Evolutionary conservation across 2,888 invertebrate species (phyloP).

Genomic region (Tyria jacobaeae): DNA sequence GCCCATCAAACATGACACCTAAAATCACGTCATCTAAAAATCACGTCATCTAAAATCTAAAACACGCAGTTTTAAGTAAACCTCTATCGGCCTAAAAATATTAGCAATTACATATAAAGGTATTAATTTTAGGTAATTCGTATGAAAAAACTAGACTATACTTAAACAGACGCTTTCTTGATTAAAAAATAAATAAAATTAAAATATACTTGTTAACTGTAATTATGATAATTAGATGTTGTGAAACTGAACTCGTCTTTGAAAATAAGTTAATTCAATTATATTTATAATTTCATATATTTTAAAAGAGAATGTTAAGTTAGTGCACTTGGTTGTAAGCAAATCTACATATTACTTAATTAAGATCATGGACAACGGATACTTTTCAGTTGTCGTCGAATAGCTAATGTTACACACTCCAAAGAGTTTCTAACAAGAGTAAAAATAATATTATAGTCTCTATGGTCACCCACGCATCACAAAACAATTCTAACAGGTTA

Average conservation of each 20-base stretch:
- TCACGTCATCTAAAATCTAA: no score
- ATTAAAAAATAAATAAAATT: not conserved
- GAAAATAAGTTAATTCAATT: slow-evolving; percentile 1
- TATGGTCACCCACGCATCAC: slow-evolving; percentile 30
- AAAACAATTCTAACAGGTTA: slow-evolving; percentile 17
- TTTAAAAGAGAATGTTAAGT: slow-evolving; percentile 14
- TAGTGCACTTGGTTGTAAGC: not conserved
- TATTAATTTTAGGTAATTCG: no score
- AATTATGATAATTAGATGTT: slow-evolving; percentile 8
- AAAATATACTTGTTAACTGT: not conserved
- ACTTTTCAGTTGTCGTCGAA: slow-evolving; percentile 11
- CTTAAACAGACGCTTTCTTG: not conserved
- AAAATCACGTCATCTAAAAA: no score
- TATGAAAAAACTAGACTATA: not conserved
- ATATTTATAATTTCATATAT: slow-evolving; percentile 5
- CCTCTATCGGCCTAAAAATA: no score
- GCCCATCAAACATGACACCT: no score
- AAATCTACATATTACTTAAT: slow-evolving; percentile 5
- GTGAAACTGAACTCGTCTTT: not conserved
- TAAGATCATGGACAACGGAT: slow-evolving; percentile 12
- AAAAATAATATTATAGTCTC: slow-evolving; percentile 15
- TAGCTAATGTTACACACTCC: slow-evolving; percentile 27
- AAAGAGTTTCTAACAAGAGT: slow-evolving; percentile 23
- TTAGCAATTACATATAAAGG: no score
- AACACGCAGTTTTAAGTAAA: no score